A percentile compares a stretch with the other conserved stretches of the same genome.
Evolutionary conservation across 1,140 invertebrate genomes (phyloP).

Genomic region (Bombus picipes): DNA sequence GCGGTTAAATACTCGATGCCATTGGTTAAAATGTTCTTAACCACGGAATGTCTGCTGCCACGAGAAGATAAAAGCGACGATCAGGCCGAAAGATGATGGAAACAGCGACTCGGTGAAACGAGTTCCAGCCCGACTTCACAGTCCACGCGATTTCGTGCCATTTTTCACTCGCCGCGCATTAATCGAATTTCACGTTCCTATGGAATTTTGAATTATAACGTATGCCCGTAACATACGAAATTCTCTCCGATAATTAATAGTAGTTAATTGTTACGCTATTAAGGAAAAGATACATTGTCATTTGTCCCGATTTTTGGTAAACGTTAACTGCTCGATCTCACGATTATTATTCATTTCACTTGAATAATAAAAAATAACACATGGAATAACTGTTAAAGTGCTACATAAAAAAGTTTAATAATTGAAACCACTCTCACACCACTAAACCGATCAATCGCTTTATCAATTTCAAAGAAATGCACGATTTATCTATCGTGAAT

Average conservation of each 20-base stretch:
- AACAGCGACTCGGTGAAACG: neutral
- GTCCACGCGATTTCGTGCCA: neutral
- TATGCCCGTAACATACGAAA: neutral
- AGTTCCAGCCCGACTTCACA: neutral
- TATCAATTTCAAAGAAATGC: neutral
- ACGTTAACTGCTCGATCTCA: neutral
- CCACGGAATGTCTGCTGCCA: neutral
- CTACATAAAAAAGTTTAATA: neutral
- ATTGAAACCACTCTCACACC: neutral
- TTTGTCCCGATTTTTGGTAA: neutral
- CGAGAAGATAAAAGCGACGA: neutral
- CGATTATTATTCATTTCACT: neutral
- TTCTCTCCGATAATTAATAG: neutral
- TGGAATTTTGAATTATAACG: neutral
- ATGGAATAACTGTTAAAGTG: neutral
- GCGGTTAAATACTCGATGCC: neutral
- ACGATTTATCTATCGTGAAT: neutral
- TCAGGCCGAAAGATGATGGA: neutral
- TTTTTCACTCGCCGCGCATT: neutral
- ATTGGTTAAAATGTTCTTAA: conserved; percentile 3
- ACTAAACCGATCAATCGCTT: too few species aligned
- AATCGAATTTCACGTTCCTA: neutral
- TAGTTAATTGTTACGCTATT: neutral
- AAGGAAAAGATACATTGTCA: neutral
- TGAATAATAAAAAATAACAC: neutral